These are phyloP conservation scores for Hymenopus coronatus DNA, from an alignment of 2,888 invertebrate genomes.

Conservation along the genomic window DNA sequence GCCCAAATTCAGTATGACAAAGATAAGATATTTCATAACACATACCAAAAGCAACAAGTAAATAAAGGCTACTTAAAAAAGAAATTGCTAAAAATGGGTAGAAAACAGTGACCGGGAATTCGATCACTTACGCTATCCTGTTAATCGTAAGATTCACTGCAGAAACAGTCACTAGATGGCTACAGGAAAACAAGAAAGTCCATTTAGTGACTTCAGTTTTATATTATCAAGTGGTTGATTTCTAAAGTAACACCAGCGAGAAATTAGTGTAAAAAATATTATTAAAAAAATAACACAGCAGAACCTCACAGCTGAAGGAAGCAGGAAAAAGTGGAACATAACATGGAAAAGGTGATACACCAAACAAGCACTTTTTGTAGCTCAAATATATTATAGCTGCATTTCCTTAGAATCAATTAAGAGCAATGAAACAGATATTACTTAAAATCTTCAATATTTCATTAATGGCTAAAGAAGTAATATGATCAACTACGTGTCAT, in stretches of 20 bases:
- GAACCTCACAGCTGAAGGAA: background rate
- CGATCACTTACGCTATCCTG: conserved; percentile 83
- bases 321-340: background rate
- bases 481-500: too few relatives aligned
- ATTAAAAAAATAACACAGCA: background rate
- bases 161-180: conserved; percentile 90
- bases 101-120: conserved; percentile 12
- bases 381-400: too few relatives aligned
- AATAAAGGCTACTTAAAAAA: background rate
- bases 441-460: too few relatives aligned
- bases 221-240: background rate
- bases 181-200: conserved; percentile 46
- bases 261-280: background rate
- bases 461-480: too few relatives aligned
- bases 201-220: conserved; percentile 22
- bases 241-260: background rate
- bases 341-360: background rate
- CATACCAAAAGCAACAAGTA: background rate
- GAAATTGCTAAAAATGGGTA: background rate
- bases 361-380: background rate
- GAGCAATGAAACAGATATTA: too few relatives aligned
- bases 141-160: conserved; percentile 89
- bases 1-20: background rate
- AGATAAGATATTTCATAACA: background rate
- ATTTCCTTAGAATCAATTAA: too few relatives aligned